Evolutionary conservation across 2,797 vertebrate species (phyloP).

Genomic region (Xenopus petersii): DNA sequence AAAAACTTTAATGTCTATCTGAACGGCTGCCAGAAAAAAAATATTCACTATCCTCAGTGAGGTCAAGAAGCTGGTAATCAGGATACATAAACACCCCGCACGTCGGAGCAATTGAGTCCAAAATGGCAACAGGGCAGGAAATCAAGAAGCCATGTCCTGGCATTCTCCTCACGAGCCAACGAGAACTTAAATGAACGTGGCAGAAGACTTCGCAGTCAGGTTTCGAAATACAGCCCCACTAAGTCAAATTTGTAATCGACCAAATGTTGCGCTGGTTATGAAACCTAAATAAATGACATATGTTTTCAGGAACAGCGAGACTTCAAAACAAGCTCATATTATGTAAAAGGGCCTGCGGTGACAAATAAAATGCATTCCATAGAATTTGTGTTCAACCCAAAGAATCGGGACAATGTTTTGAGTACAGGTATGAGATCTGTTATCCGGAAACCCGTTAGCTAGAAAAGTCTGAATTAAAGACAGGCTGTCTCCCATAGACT

Average conservation of each 20-base stretch:
- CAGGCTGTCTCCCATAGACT: too few relatives aligned
- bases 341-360: too few relatives aligned
- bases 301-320: slow-evolving; percentile 11
- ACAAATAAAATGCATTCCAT: too few relatives aligned
- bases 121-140: slow-evolving; percentile 34
- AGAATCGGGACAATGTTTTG: too few relatives aligned
- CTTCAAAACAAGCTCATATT: too few relatives aligned
- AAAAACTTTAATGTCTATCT: slow-evolving; percentile 19
- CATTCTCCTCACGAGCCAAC: neutral
- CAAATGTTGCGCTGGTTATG: slow-evolving; percentile 32
- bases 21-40: slow-evolving; percentile 15
- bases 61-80: slow-evolving; percentile 38
- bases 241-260: slow-evolving; percentile 26
- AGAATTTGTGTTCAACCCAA: too few relatives aligned
- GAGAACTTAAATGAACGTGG: slow-evolving; percentile 25
- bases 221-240: slow-evolving; percentile 34
- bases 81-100: slow-evolving; percentile 39
- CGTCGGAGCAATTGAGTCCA: slow-evolving; percentile 25
- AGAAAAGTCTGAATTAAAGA: too few relatives aligned
- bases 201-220: slow-evolving; percentile 31
- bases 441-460: too few relatives aligned
- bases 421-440: too few relatives aligned
- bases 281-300: slow-evolving; percentile 45
- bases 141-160: slow-evolving; percentile 31
- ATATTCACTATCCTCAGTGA: slow-evolving; percentile 18